Base-by-base conservation (phyloP, 2,888 invertebrate species). In the Empis livida region DNA sequence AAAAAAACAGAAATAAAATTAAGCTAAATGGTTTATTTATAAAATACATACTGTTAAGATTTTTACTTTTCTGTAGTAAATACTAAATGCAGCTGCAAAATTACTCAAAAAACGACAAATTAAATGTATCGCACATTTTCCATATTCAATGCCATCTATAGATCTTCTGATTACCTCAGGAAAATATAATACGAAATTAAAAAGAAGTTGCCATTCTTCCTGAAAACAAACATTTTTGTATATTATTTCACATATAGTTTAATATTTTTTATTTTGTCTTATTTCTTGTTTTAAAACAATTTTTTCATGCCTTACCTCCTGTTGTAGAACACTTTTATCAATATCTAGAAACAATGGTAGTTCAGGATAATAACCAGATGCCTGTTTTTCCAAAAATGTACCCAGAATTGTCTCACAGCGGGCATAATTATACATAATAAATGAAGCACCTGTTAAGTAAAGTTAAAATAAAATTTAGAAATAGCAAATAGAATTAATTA, bases 191-290 rank as follows among this genome's bases (percentile, higher is more conserved):
- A 87, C 68, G 54, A 76, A 84, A 52, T 78, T 80, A 59, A 76
- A 84, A 39, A 85, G 62, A 5, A 88, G 61, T 51, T 74, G 73
- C 88, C 87, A 88, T 71, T 88, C 87, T 56, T 85, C 83, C 85
- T 86, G 63, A 15, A 75, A 72, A 58, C 54, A 49, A 31, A 13
- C n/a, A n/a, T 2, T 13, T 41, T 16, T 10, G 1, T 42, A 15
- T 23, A 30, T 38, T 5, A 40, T 10, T 6, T 41, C 42, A 4
- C 46, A 54, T 47, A 53, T 17, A 38, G 27, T 46, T 43, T n/a
- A 13, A 17, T 17, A 17, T 13, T 17, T 20, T 11, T 6, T n/a
- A 38, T 32, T 27, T 54, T 52, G n/a, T n/a, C n/a, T 61, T 71
- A 85, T 85, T 67, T 82, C 79, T 64, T 80, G 76, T 41, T 70